Evolutionary conservation across 1,140 invertebrate species (phyloP), one percentile per base, ranked within the genome.

Genomic region (Ostrea denselamellosa): DNA sequence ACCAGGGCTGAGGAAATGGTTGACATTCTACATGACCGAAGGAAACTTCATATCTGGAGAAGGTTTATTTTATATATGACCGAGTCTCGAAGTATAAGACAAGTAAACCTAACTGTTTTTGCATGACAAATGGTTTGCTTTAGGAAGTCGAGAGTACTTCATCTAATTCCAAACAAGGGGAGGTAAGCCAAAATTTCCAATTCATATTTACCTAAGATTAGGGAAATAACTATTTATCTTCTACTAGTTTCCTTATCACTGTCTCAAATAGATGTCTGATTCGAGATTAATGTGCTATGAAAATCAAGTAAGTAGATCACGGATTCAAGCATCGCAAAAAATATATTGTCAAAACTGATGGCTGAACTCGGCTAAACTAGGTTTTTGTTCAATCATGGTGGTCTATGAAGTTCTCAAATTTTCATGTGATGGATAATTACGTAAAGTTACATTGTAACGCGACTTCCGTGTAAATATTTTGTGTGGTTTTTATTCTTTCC

Each of bases 101-200:
- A 71, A 71, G 25, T 71, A 14, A 68, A 77, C 3, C 12, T 77
- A 9, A 17, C 28, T 22, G 25, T 17, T 34, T 25, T 28, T 77
- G 25, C 25, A 28, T 77, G 68, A 77, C 68, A 77, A 77, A 77
- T 77, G 68, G 28, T 77, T 2, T 77, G 25, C 68, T 77, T 77
- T 14, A 28, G 8, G 68, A 25, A 77, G 68, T 77, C 68, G 28
- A 77, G 22, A 34, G 68, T 25, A 34, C 68, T 77, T 77, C 56
- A 1, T 62, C 7, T 3, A 8, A 77, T 34, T 77, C 9, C 12
- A 77, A 77, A 28, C 68, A 22, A 77, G 12, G 68, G 28, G 28
- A 25, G 28, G 68, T 77, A 25, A 25, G 10, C 68, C 5, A 10
- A 14, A 77, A 34, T 5, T 14, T 34, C 25, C 12, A 77, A 14